A percentile compares a stretch with the other conserved stretches of the same genome.
phyloP scores from a whole-genome alignment of 1,140 invertebrate species.

The Himalopsyche phryganea region DNA sequence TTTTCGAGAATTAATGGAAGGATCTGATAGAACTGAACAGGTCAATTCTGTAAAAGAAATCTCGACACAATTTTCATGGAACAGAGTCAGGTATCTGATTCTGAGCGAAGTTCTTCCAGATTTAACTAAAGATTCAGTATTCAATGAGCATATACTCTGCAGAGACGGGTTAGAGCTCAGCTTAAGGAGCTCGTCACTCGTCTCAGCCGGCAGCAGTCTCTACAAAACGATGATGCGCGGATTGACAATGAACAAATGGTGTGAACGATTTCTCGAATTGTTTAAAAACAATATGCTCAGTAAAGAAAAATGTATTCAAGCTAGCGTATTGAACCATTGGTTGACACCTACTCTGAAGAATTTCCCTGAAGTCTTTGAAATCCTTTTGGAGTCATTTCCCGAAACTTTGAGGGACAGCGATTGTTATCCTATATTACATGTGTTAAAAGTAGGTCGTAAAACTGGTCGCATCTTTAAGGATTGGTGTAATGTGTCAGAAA shows the following conservation, averaged over 20 bases:
- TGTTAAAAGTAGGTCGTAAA: conserved; percentile 44
- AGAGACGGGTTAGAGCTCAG: conserved; percentile 43
- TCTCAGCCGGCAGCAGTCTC: conserved; percentile 48
- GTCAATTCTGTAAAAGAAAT: conserved; percentile 40
- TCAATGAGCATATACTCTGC: conserved; percentile 34
- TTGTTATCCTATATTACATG: conserved; percentile 39
- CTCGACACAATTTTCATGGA: conserved; percentile 43
- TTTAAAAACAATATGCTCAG: conserved; percentile 37
- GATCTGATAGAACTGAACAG: conserved; percentile 33
- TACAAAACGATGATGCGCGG: conserved; percentile 46
- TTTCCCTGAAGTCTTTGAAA: conserved; percentile 39
- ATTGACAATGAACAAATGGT: conserved; percentile 40
- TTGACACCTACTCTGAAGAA: conserved; percentile 44
- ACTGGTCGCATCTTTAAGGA: conserved; percentile 33
- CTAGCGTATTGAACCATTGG: conserved; percentile 49
- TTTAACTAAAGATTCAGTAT: conserved; percentile 30
- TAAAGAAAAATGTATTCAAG: conserved; percentile 37
- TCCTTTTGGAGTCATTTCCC: conserved; percentile 28
- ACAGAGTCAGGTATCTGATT: conserved; percentile 50
- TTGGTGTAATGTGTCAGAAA: conserved; percentile 11
- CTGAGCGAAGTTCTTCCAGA: conserved; percentile 43
- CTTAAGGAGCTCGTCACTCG: conserved; percentile 43
- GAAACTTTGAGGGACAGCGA: conserved; percentile 28
- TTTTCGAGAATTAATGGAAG: conserved; percentile 36
- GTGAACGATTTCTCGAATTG: conserved; percentile 36